Percentiles rank a stretch among this genome's conserved stretches.
Evolutionary conservation across 2,797 vertebrate genomes (phyloP).

Genomic region (Balearica regulorum): DNA sequence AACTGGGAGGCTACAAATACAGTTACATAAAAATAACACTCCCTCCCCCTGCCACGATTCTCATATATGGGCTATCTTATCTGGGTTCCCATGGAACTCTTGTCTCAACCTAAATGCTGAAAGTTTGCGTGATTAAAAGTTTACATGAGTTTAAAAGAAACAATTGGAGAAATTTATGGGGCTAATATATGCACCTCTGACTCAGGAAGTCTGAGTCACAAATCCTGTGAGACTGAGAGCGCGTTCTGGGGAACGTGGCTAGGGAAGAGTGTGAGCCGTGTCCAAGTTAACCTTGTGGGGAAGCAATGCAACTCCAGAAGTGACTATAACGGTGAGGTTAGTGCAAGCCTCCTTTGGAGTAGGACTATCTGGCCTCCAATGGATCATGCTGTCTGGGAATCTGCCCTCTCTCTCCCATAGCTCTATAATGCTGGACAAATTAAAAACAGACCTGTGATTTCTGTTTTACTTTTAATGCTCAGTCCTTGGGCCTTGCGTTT

Average conservation of each 20-base stretch:
- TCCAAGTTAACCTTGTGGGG: background rate
- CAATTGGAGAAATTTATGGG: background rate
- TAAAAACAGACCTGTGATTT: background rate
- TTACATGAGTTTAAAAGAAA: background rate
- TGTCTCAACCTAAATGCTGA: background rate
- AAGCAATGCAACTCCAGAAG: background rate
- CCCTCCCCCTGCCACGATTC: background rate
- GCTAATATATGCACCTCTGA: background rate
- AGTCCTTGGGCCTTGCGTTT: background rate
- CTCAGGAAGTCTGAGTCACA: background rate
- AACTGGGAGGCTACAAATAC: background rate
- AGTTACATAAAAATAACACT: background rate
- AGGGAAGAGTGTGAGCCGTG: rapidly evolving
- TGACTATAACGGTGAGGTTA: rapidly evolving
- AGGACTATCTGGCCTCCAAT: background rate
- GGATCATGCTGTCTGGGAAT: background rate
- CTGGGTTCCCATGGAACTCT: background rate
- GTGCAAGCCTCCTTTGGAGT: background rate
- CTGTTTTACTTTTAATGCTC: background rate
- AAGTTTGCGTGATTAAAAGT: background rate
- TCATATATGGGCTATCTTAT: background rate
- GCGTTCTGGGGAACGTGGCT: rapidly evolving
- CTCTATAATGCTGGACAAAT: background rate
- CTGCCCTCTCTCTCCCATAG: background rate
- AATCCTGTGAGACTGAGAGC: background rate